Evolutionary conservation across 1,140 invertebrate species (phyloP).

Genomic region (Drosophila mojavensis): DNA sequence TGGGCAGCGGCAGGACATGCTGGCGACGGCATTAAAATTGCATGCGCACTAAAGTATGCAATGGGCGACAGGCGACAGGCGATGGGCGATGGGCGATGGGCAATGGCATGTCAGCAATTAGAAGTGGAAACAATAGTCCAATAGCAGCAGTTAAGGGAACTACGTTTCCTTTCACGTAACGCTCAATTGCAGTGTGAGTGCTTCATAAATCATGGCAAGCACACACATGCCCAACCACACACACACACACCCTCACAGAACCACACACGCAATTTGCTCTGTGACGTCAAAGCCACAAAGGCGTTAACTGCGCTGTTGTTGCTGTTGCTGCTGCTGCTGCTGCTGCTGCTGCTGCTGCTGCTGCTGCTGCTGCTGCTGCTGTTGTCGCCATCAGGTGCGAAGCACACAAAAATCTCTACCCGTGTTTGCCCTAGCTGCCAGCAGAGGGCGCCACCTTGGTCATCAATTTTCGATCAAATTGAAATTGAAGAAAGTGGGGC

Average conservation of each 20-base stretch:
- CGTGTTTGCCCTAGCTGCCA: not conserved
- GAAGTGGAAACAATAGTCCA: conserved; percentile 22
- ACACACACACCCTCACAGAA: conserved; percentile 7
- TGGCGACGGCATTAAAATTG: conserved; percentile 68
- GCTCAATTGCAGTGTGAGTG: conserved; percentile 49
- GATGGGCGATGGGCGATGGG: not conserved
- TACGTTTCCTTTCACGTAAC: conserved; percentile 16
- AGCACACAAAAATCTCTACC: conserved; percentile 1
- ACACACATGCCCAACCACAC: conserved; percentile 1
- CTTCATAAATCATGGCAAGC: conserved; percentile 58
- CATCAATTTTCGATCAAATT: conserved; percentile 10
- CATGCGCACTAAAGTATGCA: conserved; percentile 74
- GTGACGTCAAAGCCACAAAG: conserved; percentile 63
- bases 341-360: conserved; percentile 10
- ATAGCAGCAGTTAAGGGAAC: not conserved
- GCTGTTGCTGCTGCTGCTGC: conserved; percentile 23
- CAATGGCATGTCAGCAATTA: conserved; percentile 64
- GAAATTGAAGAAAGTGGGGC: not conserved
- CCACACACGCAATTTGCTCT: conserved; percentile 3
- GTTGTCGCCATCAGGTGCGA: conserved; percentile 27
- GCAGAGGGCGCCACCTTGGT: conserved; percentile 8
- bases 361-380: not conserved
- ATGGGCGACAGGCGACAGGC: conserved; percentile 14
- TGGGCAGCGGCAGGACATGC: not conserved
- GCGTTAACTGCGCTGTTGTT: conserved; percentile 53